Evolutionary conservation across 2,113 vertebrate species (phyloP).

Genomic region (Herpetotheres cachinnans): DNA sequence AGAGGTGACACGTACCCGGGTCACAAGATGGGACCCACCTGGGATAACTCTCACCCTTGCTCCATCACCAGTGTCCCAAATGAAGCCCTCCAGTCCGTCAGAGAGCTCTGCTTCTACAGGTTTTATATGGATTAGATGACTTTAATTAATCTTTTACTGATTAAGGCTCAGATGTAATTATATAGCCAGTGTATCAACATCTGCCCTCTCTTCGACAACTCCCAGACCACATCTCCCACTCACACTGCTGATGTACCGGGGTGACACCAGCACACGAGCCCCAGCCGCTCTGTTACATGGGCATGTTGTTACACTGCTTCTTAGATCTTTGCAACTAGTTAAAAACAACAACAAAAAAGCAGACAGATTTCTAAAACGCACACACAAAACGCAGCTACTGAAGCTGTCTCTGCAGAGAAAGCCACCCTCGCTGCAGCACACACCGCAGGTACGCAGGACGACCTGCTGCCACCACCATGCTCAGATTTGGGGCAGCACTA

Average conservation of each 20-base stretch:
- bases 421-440: background rate
- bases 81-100: background rate
- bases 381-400: accelerated
- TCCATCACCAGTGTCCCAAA: background rate
- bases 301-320: accelerated
- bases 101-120: background rate
- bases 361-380: background rate
- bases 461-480: background rate
- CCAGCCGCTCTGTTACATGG: accelerated
- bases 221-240: background rate
- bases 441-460: background rate
- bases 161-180: background rate
- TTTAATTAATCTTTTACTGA: background rate
- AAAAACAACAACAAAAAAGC: background rate
- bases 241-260: background rate
- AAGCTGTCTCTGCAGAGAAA: background rate
- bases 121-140: background rate
- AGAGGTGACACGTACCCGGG: background rate
- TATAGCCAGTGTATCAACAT: background rate
- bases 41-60: background rate
- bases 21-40: accelerated
- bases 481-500: background rate
- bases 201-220: background rate
- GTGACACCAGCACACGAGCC: background rate
- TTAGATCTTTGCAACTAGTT: background rate